These are phyloP conservation scores for Oryzias celebensis DNA, from an alignment of 2,113 vertebrate genomes.

Conservation along the genomic window DNA sequence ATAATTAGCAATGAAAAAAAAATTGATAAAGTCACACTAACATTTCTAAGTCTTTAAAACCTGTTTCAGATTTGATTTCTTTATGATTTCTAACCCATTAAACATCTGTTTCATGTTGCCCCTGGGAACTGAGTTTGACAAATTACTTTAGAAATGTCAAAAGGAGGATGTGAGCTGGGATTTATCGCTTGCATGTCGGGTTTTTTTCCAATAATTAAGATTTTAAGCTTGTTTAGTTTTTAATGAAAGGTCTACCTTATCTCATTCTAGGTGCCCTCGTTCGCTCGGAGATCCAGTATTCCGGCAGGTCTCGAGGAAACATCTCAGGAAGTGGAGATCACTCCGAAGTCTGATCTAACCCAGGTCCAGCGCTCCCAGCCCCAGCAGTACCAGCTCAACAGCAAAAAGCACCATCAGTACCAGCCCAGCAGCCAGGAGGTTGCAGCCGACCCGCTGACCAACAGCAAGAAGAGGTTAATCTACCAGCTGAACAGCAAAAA, in stretches of 20 bases:
- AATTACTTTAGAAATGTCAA: neutral
- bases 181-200: neutral
- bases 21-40: too few species aligned
- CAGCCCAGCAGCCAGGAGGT: slow-evolving; percentile 89
- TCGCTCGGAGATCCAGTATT: slow-evolving; percentile 91
- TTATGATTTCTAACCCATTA: too few species aligned
- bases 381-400: slow-evolving; percentile 96
- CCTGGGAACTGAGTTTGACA: slow-evolving; percentile 1
- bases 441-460: slow-evolving; percentile 81
- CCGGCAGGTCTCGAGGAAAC: slow-evolving; percentile 88
- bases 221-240: too few species aligned
- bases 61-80: too few species aligned
- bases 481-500: slow-evolving; percentile 99
- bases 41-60: too few species aligned
- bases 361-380: slow-evolving; percentile 83
- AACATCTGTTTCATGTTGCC: neutral
- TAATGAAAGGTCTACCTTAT: slow-evolving; percentile 4
- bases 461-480: slow-evolving; percentile 90
- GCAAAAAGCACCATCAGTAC: slow-evolving; percentile 98
- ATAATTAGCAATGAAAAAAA: too few species aligned
- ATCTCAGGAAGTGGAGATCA: slow-evolving; percentile 75
- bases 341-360: slow-evolving; percentile 81
- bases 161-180: neutral
- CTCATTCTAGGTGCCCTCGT: slow-evolving; percentile 86
- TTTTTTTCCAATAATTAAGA: too few species aligned